Evolutionary conservation across 2,888 invertebrate species (phyloP).

Genomic region (Melinaea marsaeus): DNA sequence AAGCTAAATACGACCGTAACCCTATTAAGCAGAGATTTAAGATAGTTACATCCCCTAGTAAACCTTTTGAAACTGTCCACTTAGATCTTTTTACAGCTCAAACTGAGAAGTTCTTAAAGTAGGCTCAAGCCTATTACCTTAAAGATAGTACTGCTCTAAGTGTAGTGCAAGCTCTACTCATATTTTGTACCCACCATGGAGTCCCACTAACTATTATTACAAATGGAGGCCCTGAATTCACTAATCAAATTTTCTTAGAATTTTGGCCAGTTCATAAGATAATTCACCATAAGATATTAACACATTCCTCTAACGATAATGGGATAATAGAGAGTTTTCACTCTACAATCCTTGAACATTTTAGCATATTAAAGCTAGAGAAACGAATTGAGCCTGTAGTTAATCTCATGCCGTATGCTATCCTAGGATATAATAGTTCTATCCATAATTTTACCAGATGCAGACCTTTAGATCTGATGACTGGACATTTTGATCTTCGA

Average conservation of each 20-base stretch:
- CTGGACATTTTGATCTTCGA: constrained; percentile 35
- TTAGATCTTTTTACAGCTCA: not conserved
- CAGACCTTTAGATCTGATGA: constrained; percentile 33
- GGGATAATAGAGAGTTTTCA: constrained; percentile 33
- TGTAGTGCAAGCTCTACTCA: constrained; percentile 6
- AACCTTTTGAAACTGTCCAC: not conserved
- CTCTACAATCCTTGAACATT: constrained; percentile 31
- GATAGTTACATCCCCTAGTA: not conserved
- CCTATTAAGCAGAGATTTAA: no score
- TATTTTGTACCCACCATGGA: constrained; percentile 19
- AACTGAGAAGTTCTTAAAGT: constrained; percentile 4
- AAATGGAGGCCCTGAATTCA: constrained; percentile 19
- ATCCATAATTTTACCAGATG: constrained; percentile 21
- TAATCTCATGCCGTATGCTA: constrained; percentile 26
- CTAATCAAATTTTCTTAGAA: constrained; percentile 5
- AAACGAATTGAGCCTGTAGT: constrained; percentile 19
- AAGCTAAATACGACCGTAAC: no score
- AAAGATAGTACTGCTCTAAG: constrained; percentile 8
- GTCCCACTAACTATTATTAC: constrained; percentile 17
- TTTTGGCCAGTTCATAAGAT: not conserved
- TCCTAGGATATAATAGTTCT: constrained; percentile 26
- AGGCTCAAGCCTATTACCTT: constrained; percentile 13
- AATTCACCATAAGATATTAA: constrained; percentile 10
- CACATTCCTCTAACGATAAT: constrained; percentile 31
- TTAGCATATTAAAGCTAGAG: constrained; percentile 28